Conservation (phyloP, 2,888 invertebrate species). For the Cephus spinipes region DNA sequence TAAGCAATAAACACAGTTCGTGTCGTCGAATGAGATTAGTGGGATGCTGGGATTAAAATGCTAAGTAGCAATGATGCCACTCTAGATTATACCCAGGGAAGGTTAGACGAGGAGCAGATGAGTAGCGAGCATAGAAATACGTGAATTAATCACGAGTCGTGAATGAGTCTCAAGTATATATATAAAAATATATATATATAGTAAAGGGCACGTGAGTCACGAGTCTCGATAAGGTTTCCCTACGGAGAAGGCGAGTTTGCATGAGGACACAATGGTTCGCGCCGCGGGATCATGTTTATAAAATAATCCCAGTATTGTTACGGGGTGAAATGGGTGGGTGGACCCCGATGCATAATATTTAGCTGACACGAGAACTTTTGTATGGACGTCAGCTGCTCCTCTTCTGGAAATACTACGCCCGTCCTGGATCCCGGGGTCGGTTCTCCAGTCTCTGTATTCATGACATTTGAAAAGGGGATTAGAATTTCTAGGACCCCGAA, state of each 20-base stretch:
- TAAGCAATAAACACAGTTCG: not conserved
- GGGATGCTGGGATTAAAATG: conserved; percentile 16
- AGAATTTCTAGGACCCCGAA: conserved; percentile 50
- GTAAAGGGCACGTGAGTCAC: conserved; percentile 23
- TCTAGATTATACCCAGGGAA: too few species aligned
- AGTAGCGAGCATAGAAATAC: not conserved
- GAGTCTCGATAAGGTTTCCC: conserved; percentile 26
- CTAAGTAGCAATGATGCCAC: conserved; percentile 14
- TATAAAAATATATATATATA: not conserved
- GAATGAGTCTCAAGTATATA: not conserved
- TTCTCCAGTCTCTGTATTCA: conserved; percentile 31
- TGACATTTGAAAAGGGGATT: conserved; percentile 56
- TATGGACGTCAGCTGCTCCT: conserved; percentile 53
- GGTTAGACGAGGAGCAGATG: not conserved
- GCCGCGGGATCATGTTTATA: conserved; percentile 55
- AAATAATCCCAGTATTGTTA: conserved; percentile 58
- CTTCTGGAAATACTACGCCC: not conserved
- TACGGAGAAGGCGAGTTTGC: conserved; percentile 22
- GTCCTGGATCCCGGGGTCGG: conserved; percentile 36
- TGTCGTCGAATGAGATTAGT: not conserved
- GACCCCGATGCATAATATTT: conserved; percentile 42
- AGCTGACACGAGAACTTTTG: conserved; percentile 52
- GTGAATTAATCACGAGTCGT: not conserved
- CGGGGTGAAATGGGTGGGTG: conserved; percentile 27
- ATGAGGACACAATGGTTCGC: conserved; percentile 27